Conservation (phyloP, 2,797 vertebrate genomes). For the Notoglanidium macrostoma region DNA sequence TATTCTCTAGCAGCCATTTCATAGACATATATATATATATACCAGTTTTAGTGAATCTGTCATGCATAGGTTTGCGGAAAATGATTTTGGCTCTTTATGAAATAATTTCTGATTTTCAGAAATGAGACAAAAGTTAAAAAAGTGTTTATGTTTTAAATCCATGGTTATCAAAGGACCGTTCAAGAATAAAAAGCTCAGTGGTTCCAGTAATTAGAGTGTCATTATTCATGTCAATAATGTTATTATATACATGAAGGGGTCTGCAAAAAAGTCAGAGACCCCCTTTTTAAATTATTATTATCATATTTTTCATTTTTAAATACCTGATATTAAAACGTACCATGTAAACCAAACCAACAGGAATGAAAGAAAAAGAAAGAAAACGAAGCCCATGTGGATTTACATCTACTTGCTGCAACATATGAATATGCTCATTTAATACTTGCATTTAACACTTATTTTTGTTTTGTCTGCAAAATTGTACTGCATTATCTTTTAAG, state of each 20-base stretch:
- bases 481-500: conserved; percentile 30
- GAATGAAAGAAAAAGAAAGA: not conserved
- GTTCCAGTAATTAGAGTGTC: not conserved
- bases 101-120: not conserved
- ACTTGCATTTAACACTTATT: not conserved
- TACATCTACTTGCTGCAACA: not conserved
- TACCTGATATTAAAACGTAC: not conserved
- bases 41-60: not conserved
- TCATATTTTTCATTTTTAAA: not conserved
- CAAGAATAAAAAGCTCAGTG: not conserved
- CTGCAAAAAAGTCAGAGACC: not conserved
- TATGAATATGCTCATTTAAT: not conserved
- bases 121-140: not conserved
- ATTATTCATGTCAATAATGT: not conserved
- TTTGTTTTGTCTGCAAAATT: conserved; percentile 14
- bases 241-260: not conserved
- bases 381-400: not conserved
- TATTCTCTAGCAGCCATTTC: not conserved
- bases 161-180: not conserved
- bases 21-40: too few species aligned
- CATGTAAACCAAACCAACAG: not conserved
- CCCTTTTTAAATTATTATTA: not conserved
- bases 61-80: not conserved
- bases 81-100: too few species aligned
- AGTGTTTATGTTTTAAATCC: not conserved